Evolutionary conservation across 2,888 invertebrate species (phyloP), one percentile per base, ranked within the genome.

Genomic region (Podotricha telesiphe): DNA sequence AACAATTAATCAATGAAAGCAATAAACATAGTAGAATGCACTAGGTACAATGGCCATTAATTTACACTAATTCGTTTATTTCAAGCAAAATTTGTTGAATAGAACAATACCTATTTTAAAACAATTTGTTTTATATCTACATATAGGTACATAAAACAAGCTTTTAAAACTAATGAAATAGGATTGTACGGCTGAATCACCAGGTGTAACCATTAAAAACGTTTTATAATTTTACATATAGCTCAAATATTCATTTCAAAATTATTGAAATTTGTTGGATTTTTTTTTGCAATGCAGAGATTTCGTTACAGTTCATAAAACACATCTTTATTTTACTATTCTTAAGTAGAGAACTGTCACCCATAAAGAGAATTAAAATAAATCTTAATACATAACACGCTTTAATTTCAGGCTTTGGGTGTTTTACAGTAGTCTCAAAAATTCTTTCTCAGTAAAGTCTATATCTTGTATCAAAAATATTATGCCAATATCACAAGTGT

Each of bases 101-200:
- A 55, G 55, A 55, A 55, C 55, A 55, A 55, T 55, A 11, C 55
- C 28, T 28, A 37, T 53, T 37, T 55, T 34, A 34, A 34, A 6
- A 17, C 5, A 34, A 34, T 34, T 17, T 51, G n/a, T 51, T 51
- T 51, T 51, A 28, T 8, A 28, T 28, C 20, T 51, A 6, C 7
- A 51, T 51, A 22, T n/a, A n/a, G n/a, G n/a, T n/a, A n/a, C n/a
- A n/a, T 28, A 28, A 28, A 51, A 42, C 13, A 42, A 42, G 42
- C 42, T 13, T 13, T 42, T 13, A 13, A 42, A 47, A 17, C 47
- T 17, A 47, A 8, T 47, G 17, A 13, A 42, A 13, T 42, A 2
- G 13, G 42, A 42, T 42, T 13, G 13, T 13, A 11, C 13, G 11
- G 42, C 7, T 42, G 11, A 42, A 42, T 42, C 42, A 42, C 42